Percentiles rank a stretch among this genome's conserved stretches.
Conservation (phyloP, 37 sponge, comb jelly and placozoan genomes). For the Theonella swinhoei region DNA sequence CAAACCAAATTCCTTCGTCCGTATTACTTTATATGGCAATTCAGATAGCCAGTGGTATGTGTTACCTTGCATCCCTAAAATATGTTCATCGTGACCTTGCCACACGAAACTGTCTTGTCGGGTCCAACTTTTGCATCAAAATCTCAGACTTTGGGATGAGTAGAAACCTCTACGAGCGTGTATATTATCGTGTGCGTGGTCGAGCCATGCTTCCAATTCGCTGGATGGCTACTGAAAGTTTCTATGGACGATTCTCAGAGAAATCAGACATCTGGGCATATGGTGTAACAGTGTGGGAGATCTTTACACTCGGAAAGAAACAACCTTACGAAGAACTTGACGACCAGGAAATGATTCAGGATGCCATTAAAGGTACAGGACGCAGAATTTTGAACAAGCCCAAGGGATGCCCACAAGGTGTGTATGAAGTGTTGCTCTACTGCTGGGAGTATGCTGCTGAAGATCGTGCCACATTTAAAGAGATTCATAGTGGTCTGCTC, state of each 20-base stretch:
- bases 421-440: slow-evolving; percentile 62
- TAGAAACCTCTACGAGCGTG: slow-evolving; percentile 66
- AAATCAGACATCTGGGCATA: slow-evolving; percentile 88
- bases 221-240: slow-evolving; percentile 91
- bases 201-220: slow-evolving; percentile 73
- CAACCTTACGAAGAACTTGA: slow-evolving; percentile 73
- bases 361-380: slow-evolving; percentile 45
- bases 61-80: slow-evolving; percentile 75
- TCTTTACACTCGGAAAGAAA: slow-evolving; percentile 60
- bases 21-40: slow-evolving; percentile 62
- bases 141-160: slow-evolving; percentile 93
- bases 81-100: slow-evolving; percentile 88
- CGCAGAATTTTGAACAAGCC: slow-evolving; percentile 47
- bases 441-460: slow-evolving; percentile 68
- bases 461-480: slow-evolving; percentile 55
- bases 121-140: slow-evolving; percentile 72
- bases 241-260: slow-evolving; percentile 84
- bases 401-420: slow-evolving; percentile 41
- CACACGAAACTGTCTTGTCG: slow-evolving; percentile 88
- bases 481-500: slow-evolving; percentile 25
- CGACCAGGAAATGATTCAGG: slow-evolving; percentile 83
- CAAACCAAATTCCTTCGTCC: slow-evolving; percentile 18
- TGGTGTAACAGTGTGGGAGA: slow-evolving; percentile 88
- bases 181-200: slow-evolving; percentile 71
- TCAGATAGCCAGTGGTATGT: slow-evolving; percentile 86